These are phyloP conservation scores for Polia nebulosa DNA, from an alignment of 2,888 invertebrate species.

Conservation along the genomic window DNA sequence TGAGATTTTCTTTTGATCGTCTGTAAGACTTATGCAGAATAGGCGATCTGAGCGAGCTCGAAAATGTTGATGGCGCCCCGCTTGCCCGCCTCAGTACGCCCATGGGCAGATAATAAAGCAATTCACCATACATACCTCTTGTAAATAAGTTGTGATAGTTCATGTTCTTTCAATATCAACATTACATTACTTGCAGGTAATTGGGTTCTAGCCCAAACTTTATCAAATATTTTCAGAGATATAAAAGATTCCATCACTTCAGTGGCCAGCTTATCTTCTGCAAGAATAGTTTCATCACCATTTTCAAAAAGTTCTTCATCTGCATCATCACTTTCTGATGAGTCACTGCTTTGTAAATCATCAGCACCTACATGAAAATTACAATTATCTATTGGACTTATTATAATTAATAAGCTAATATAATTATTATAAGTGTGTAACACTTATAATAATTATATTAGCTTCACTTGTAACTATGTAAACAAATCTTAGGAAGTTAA, in stretches of 20 bases:
- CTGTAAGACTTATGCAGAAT: too few species aligned
- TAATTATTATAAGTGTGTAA: too few species aligned
- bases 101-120: not conserved
- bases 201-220: constrained; percentile 90
- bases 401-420: too few species aligned
- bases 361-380: constrained; percentile 74
- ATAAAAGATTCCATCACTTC: constrained; percentile 92
- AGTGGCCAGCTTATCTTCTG: constrained; percentile 89
- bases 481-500: too few species aligned
- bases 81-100: not conserved
- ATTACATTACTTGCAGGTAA: constrained; percentile 90
- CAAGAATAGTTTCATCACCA: constrained; percentile 79
- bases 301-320: constrained; percentile 86
- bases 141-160: constrained; percentile 84
- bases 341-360: constrained; percentile 77
- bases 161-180: constrained; percentile 89
- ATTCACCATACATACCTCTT: constrained; percentile 83
- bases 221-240: constrained; percentile 91
- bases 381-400: not conserved
- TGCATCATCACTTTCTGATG: constrained; percentile 83
- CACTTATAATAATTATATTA: too few species aligned
- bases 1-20: too few species aligned
- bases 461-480: too few species aligned
- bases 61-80: too few species aligned
- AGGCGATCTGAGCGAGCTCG: too few species aligned